Conservation (phyloP, 2,113 vertebrate species). For the Pachypanchax playfairii region DNA sequence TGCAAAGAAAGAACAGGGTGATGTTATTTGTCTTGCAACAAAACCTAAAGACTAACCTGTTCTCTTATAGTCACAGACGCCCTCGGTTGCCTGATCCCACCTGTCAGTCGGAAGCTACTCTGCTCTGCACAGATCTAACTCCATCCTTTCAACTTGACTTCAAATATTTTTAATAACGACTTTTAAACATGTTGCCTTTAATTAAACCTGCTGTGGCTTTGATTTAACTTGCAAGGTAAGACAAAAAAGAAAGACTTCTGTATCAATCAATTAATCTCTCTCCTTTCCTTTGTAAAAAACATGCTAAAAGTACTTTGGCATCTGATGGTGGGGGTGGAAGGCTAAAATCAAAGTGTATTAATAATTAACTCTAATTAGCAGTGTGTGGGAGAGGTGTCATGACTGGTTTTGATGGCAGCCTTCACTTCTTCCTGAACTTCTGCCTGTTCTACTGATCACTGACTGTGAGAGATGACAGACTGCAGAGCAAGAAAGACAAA, state of each 20-base stretch:
- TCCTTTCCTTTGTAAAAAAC: constrained; percentile 79
- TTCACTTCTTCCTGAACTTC: constrained; percentile 67
- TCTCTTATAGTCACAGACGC: no score
- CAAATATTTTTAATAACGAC: constrained; percentile 60
- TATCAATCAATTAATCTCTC: constrained; percentile 77
- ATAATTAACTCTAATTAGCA: constrained; percentile 84
- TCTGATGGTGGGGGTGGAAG: constrained; percentile 66
- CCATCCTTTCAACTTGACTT: constrained; percentile 61
- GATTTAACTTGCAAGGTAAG: constrained; percentile 71
- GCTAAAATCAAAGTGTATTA: constrained; percentile 82
- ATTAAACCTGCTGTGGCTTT: constrained; percentile 73
- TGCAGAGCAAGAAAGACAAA: constrained; percentile 65
- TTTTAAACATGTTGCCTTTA: constrained; percentile 64
- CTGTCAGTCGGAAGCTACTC: constrained; percentile 27
- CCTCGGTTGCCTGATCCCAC: no score
- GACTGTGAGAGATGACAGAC: constrained; percentile 66
- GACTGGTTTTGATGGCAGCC: constrained; percentile 71
- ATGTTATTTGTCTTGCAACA: no score
- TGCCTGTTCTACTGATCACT: constrained; percentile 70
- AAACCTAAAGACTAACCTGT: no score
- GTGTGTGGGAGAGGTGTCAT: constrained; percentile 76
- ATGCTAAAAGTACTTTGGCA: constrained; percentile 74
- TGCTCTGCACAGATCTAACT: constrained; percentile 28
- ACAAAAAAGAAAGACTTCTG: constrained; percentile 48
- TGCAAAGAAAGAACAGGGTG: no score